Percentiles rank a stretch among this genome's conserved stretches.
Conservation (phyloP, 1,140 invertebrate species). For the Magallana angulata region DNA sequence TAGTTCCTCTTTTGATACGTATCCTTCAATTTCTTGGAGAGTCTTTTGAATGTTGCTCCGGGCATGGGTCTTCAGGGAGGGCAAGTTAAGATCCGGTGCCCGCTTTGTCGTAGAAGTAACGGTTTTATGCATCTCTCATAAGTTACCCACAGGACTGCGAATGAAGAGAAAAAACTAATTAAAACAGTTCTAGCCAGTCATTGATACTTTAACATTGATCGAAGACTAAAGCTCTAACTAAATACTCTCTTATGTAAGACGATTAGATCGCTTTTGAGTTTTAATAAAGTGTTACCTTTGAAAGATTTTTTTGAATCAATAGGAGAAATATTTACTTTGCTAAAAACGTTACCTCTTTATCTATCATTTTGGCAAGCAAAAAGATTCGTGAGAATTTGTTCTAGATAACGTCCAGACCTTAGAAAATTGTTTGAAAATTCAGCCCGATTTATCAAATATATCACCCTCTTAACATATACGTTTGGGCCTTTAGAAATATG, state of each 20-base stretch:
- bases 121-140: constrained; percentile 29
- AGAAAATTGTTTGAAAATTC: neutral
- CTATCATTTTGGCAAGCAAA: neutral
- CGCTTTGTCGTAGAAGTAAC: neutral
- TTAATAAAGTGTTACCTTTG: neutral
- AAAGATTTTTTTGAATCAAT: neutral
- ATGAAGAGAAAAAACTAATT: neutral
- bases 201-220: neutral
- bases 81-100: constrained; percentile 16
- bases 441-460: neutral
- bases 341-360: constrained; percentile 32
- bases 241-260: constrained; percentile 17
- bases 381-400: neutral
- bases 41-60: constrained; percentile 36
- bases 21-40: constrained; percentile 28
- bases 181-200: neutral
- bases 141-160: neutral
- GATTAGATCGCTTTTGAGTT: neutral
- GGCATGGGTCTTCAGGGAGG: constrained; percentile 20
- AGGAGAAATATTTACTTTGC: constrained; percentile 32
- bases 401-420: neutral
- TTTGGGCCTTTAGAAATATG: constrained; percentile 2
- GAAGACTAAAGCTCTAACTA: neutral
- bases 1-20: neutral
- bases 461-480: neutral